Base-by-base conservation (phyloP, 2,113 vertebrate species). In the Nerophis lumbriciformis region DNA sequence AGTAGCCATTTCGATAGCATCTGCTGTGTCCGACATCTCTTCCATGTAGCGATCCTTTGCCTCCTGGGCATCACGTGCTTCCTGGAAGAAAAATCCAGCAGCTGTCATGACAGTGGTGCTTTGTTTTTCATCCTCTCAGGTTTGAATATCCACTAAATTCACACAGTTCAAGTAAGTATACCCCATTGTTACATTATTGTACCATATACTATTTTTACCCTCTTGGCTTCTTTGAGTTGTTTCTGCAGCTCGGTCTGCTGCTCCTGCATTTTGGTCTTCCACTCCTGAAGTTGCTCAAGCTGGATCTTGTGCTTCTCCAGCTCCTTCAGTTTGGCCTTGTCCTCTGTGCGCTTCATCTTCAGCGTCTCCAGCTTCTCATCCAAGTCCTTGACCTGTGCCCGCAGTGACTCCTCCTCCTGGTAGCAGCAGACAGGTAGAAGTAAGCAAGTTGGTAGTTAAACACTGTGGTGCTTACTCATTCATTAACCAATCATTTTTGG, bases 221-320 rank as follows among this genome's bases (percentile, higher is more conserved):
- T 97, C 75, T 93, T 94, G 15, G 94, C 96, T 71, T 99, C 97
- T 76, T 98, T 99, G 13, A 99, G 88, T n/a, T 95, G 94, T 42
- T 91, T 94, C 87, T 99, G 97, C 65, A 99, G 89, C 0, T 99
- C 96, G 0, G 90, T 82, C 85, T 99, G 97, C 72, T 99, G 96
- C 70, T 99, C 97, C 75, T 98, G 95, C 93, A 99, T 99, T 66
- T 98, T 98, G 88, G 77, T 94, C 86, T 94, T 98, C 97, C 97
- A 99, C 75, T 99, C 97, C 63, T 98, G 95, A 69, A 99, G 93
- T 83, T 98, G 95, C 82, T 99, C 95, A 86, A 99, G 88, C 79
- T 99, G 97, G 78, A 99, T 98, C 89, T 95, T 96, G 83, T 94
- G 91, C 58, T 99, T 99, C 90, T 99, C 97, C 37, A 98, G 90